A percentile compares a stretch with the other conserved stretches of the same genome.
phyloP scores from a whole-genome alignment of 2,113 vertebrate species.

The Onychorhynchus coronatus region DNA sequence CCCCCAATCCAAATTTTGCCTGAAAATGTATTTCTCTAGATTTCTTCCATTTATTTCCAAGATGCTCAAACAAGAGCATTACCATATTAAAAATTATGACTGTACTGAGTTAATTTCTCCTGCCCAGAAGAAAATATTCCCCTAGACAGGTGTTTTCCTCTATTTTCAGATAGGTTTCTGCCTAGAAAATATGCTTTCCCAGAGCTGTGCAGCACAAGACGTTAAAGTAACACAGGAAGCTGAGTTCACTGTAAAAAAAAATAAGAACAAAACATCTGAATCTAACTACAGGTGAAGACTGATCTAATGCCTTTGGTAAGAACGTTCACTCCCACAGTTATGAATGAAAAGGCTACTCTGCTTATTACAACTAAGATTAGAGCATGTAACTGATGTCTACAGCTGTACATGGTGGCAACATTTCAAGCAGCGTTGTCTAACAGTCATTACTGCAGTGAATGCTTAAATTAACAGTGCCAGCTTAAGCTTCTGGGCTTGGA shows the following conservation, averaged over 20 bases:
- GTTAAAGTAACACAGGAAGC: not conserved
- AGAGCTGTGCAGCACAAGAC: not conserved
- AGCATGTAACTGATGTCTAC: not conserved
- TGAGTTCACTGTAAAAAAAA: not conserved
- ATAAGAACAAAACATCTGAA: not conserved
- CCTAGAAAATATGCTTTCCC: not conserved
- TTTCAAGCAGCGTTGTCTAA: not conserved
- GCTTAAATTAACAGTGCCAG: not conserved
- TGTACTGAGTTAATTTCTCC: not conserved
- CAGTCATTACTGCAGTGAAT: not conserved
- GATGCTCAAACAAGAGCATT: not conserved
- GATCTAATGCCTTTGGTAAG: not conserved
- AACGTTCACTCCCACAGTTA: not conserved
- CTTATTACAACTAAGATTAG: not conserved
- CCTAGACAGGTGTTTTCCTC: not conserved
- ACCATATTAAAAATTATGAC: not conserved
- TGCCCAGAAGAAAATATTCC: not conserved
- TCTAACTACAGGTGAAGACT: not conserved
- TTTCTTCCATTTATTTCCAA: not conserved
- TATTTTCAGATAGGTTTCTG: not conserved
- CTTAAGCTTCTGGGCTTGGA: not conserved
- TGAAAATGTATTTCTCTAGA: not conserved
- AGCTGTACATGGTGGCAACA: not conserved
- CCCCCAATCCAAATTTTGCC: not conserved
- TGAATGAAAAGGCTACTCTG: not conserved